Evolutionary conservation across 2,888 invertebrate species (phyloP), one percentile per base, ranked within the genome.

Genomic region (Chrysina gloriosa): DNA sequence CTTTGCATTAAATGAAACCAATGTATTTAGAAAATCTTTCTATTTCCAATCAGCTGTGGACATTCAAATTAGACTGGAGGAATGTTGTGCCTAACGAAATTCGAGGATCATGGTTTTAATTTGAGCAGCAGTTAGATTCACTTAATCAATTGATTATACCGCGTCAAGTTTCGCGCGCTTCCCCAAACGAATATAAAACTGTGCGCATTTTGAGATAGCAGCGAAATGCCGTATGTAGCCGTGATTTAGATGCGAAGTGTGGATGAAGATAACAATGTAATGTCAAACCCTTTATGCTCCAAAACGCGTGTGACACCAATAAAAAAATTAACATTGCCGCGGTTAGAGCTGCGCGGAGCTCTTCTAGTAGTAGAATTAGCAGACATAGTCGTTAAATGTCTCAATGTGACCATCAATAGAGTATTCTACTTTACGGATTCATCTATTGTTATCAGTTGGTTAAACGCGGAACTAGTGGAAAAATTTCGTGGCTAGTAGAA

Each of bases 301-400:
- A 58, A 58, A 36, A 58, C 58, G 11, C 58, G 58, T 2, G 58
- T 58, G 7, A 36, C 58, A 16, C 16, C 14, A 36, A 3, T 58
- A 5, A 58, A 36, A 39, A 58, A 36, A 19, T 6, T 58, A 14
- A 36, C 58, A 23, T 21, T 58, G 7, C 58, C 58, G 23, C 36
- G 58, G 2, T 36, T 58, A 19, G 58, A 58, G 11, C 36, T 58
- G 36, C 39, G 42, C 9, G 42, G 58, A n/a, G 21, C 58, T 2
- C 34, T 56, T 1, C 34, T 56, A 19, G 2, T 56, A 34, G 34
- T 34, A 56, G 19, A 56, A 31, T 19, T 56, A 21, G 34, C 14
- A 14, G 6, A 27, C 16, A 29, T 14, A 27, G 56, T 56, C 16
- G n/a, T 31, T 29, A 27, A 56, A n/a, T 31, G 31, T 16, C 21